A percentile compares a stretch with the other conserved stretches of the same genome.
Conservation (phyloP, 30 jellyfish, hydroid and myxozoan species). For the Turritopsis dohrnii region DNA sequence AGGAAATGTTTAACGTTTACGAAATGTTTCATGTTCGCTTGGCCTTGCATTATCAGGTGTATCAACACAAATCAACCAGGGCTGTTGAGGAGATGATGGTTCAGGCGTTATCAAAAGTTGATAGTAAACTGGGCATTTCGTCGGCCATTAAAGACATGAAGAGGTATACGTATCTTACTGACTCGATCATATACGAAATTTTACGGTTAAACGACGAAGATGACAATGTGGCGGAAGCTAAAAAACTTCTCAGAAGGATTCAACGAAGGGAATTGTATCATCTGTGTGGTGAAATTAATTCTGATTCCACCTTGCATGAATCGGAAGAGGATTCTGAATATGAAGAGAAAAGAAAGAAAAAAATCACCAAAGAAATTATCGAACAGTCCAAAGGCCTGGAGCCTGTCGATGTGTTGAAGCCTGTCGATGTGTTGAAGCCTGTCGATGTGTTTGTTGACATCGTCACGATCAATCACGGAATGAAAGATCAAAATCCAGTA, state of each 20-base stretch:
- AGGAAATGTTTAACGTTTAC: conserved; percentile 61
- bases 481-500: conserved; percentile 79
- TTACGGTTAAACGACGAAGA: conserved; percentile 32
- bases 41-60: conserved; percentile 69
- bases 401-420: conserved; percentile 30
- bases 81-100: conserved; percentile 55
- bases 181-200: conserved; percentile 63
- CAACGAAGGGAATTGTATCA: conserved; percentile 48
- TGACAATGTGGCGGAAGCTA: conserved; percentile 35
- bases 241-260: conserved; percentile 49
- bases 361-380: conserved; percentile 31
- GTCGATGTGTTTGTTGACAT: conserved; percentile 28
- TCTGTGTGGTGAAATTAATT: conserved; percentile 46
- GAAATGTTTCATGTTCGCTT: conserved; percentile 78
- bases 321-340: conserved; percentile 14
- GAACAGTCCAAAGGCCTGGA: conserved; percentile 2
- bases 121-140: conserved; percentile 34
- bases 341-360: neutral
- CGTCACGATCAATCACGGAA: conserved; percentile 66
- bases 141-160: conserved; percentile 45
- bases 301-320: conserved; percentile 11
- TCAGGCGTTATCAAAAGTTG: conserved; percentile 63
- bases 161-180: conserved; percentile 49
- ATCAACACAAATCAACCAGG: conserved; percentile 78
- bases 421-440: conserved; percentile 39